These are phyloP conservation scores for Melikaiella ostensackeni DNA, from an alignment of 2,888 invertebrate species.

Conservation along the genomic window DNA sequence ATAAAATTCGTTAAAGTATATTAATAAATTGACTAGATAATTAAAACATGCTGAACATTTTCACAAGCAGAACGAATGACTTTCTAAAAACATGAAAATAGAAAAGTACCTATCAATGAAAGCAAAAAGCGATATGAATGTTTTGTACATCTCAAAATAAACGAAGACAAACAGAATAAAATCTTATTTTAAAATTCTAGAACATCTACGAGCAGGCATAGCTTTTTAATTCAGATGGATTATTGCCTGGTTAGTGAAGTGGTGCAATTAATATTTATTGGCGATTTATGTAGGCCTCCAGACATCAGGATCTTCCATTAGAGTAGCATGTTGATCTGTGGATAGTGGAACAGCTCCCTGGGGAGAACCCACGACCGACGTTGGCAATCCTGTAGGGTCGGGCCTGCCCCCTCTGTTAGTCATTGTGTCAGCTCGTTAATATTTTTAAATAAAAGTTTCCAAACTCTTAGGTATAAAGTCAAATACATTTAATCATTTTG, in stretches of 20 bases:
- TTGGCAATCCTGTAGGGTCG: slow-evolving; percentile 82
- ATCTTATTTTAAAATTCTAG: neutral
- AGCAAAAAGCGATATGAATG: slow-evolving; percentile 8
- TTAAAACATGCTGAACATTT: neutral
- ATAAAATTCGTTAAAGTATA: neutral
- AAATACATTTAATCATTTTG: neutral
- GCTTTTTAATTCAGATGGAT: slow-evolving; percentile 64
- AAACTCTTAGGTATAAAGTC: slow-evolving; percentile 2
- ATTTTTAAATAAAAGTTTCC: slow-evolving; percentile 11
- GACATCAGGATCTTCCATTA: slow-evolving; percentile 95
- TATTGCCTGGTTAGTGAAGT: slow-evolving; percentile 76
- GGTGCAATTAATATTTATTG: slow-evolving; percentile 70
- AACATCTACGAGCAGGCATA: slow-evolving; percentile 46
- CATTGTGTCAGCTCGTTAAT: slow-evolving; percentile 51
- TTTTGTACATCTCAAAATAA: slow-evolving; percentile 40
- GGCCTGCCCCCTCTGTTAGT: slow-evolving; percentile 87
- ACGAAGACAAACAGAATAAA: slow-evolving; percentile 17
- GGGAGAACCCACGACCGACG: slow-evolving; percentile 81
- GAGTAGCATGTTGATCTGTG: slow-evolving; percentile 87
- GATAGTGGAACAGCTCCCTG: slow-evolving; percentile 81
- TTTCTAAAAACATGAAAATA: slow-evolving; percentile 1
- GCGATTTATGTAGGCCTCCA: slow-evolving; percentile 93
- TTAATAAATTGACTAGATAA: neutral
- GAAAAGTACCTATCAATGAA: neutral
- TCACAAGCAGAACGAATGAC: slow-evolving; percentile 1